Conservation (phyloP, 30 jellyfish, hydroid and myxozoan species). For the Hydractinia echinata region DNA sequence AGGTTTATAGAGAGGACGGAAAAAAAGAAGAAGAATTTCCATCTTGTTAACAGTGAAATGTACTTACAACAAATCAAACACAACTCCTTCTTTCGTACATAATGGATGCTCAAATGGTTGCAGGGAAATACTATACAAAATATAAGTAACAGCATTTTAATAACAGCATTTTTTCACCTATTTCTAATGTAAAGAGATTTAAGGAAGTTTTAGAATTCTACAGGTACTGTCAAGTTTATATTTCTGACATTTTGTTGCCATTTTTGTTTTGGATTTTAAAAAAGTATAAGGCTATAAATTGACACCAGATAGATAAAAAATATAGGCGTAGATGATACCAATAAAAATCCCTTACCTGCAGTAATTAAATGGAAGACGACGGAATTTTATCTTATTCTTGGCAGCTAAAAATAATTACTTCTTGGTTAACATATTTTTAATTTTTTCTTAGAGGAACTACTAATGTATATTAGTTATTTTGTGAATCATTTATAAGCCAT, state of each 20-base stretch:
- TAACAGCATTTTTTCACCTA: background rate
- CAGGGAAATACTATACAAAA: conserved; percentile 53
- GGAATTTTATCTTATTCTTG: conserved; percentile 39
- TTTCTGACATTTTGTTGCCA: too few species aligned
- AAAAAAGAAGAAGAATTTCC: background rate
- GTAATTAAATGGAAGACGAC: conserved; percentile 73
- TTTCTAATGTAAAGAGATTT: too few species aligned
- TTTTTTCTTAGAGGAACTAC: too few species aligned
- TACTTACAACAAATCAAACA: conserved; percentile 74
- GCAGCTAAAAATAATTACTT: conserved; percentile 15
- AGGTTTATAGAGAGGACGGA: background rate
- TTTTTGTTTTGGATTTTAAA: too few species aligned
- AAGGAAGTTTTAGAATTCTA: too few species aligned
- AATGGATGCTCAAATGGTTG: conserved; percentile 95
- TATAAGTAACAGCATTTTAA: background rate
- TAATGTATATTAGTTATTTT: too few species aligned
- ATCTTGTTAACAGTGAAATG: background rate
- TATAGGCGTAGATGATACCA: too few species aligned
- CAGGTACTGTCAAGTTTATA: too few species aligned
- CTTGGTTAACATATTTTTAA: too few species aligned
- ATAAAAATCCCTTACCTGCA: conserved; percentile 29
- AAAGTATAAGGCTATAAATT: too few species aligned
- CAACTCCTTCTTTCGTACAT: conserved; percentile 88
- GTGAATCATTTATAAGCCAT: too few species aligned
- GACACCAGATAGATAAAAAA: too few species aligned